Base-by-base conservation (phyloP, 2,797 vertebrate species). In the Meriones psammophilus region DNA sequence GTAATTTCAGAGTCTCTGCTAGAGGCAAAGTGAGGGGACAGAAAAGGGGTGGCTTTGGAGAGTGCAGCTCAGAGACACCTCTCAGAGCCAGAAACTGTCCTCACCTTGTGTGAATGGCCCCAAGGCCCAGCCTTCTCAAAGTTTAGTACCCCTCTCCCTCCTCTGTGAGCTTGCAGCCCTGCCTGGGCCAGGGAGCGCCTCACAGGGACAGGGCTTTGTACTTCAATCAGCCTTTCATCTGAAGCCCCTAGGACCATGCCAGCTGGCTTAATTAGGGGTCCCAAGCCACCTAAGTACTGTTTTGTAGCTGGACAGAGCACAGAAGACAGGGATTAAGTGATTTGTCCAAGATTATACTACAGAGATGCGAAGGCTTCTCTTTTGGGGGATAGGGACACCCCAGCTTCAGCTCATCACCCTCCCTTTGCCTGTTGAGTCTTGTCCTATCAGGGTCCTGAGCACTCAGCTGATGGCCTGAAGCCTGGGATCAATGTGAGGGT, bases 241-340 rank as follows among this genome's bases (percentile, higher is more conserved):
- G 73, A 30, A 69, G 77, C 68, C 80, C n/a, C 22, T 74, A 92
- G 88, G 95, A 74, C 93, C 94, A 5, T 13, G 87, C 87, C 2
- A 81, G 46, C 0, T 0, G 28, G 86, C 85, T 92, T 96, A 92
- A 96, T 78, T 62, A 89, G 7, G 92, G 96, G 69, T 89, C 80
- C 88, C 3, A 80, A 8, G 91, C 87, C 81, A 50, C 80, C 94
- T 85, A 85, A 94, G 68, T 88, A 86, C 62, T 85, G 77, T 95
- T 77, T 96, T 86, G 94, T 88, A 92, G 89, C 90, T 96, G 97
- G 89, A 89, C 0, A 17, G n/a, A 0, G 0, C 6, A 68, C 62
- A 85, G 97, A 95, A 93, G 90, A 87, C 86, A 76, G 42, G 93
- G 96, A 93, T 94, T 86, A 92, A 89, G 68, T 87, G 96, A 93